These are phyloP conservation scores for Paedocypris sp. DNA, from an alignment of 2,113 vertebrate genomes.

Conservation along the genomic window DNA sequence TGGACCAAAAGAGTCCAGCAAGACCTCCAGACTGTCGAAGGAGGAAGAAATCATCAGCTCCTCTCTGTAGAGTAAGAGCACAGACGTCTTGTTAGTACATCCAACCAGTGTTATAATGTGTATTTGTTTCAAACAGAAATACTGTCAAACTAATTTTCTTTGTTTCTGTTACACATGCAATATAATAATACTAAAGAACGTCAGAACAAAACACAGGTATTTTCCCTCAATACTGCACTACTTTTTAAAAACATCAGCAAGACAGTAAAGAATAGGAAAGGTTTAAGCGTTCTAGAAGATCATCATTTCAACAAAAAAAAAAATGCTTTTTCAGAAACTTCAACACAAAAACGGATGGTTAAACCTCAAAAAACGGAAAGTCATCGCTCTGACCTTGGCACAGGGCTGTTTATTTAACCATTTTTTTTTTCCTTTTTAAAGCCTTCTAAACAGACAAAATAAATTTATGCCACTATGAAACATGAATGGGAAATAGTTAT, in stretches of 20 bases:
- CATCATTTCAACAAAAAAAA: neutral
- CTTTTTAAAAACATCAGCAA: too few species aligned
- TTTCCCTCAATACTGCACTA: too few species aligned
- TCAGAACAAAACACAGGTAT: too few species aligned
- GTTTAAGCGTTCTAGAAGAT: too few species aligned
- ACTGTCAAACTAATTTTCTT: too few species aligned
- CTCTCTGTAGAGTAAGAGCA: slow-evolving; percentile 65
- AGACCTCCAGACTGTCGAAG: slow-evolving; percentile 93
- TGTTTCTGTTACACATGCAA: too few species aligned
- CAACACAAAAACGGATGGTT: slow-evolving; percentile 15
- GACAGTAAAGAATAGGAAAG: too few species aligned
- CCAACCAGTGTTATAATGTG: too few species aligned
- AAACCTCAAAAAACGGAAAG: neutral
- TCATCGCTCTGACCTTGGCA: slow-evolving; percentile 29
- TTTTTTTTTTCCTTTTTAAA: neutral
- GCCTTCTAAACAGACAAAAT: slow-evolving; percentile 33
- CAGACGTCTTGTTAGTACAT: too few species aligned
- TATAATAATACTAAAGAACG: too few species aligned
- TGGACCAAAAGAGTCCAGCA: slow-evolving; percentile 90
- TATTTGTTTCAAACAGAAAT: too few species aligned
- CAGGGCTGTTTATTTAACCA: neutral
- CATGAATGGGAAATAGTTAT: slow-evolving; percentile 18
- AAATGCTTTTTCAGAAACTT: slow-evolving; percentile 9
- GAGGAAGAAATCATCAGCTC: slow-evolving; percentile 97
- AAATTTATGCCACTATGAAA: slow-evolving; percentile 25